Evolutionary conservation across 1,140 invertebrate genomes (phyloP), one percentile per base, ranked within the genome.

Genomic region (Apis laboriosa): DNA sequence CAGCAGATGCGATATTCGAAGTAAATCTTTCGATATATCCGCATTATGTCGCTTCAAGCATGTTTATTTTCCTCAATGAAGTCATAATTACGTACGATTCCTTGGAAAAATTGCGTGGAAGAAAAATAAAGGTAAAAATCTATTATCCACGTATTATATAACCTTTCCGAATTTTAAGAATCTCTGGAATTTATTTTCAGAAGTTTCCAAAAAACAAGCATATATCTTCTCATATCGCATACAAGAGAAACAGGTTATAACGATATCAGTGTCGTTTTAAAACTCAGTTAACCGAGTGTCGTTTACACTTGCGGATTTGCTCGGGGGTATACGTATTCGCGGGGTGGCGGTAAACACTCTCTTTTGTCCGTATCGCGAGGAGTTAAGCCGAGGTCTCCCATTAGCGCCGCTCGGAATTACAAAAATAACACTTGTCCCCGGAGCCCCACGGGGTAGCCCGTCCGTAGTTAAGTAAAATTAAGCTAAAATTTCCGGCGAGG

Each of bases 401-500:
- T 92, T 92, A 92, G 86, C 88, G 72, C 83, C 75, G 89, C 75
- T 76, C 79, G 76, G 89, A 91, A 92, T 92, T 92, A 91, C 90
- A 92, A 92, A 92, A 92, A 92, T 92, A 92, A 91, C 90, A 90
- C 90, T 92, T 91, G 90, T 91, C 86, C 84, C 79, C 77, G 86
- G 58, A 60, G 72, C 79, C 87, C 68, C 80, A 84, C 80, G 78
- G 72, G 84, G 84, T 73, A 84, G 86, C 77, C 71, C 84, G 80
- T 75, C 34, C 73, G 83, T 87, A 90, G 89, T 91, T 92, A 92
- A 92, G 90, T 92, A 93, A 92, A 93, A 93, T 91, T 90, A 92
- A 93, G 90, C 88, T 89, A 86, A 89, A 90, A 90, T 92, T 92
- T 90, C 89, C 90, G 87, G 88, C 83, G 84, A 89, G 80, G n/a